Percentiles rank a stretch among this genome's conserved stretches.
These are phyloP conservation scores for Xestoiulus laeticollis DNA, from an alignment of 2,888 invertebrate genomes.

Conservation along the genomic window DNA sequence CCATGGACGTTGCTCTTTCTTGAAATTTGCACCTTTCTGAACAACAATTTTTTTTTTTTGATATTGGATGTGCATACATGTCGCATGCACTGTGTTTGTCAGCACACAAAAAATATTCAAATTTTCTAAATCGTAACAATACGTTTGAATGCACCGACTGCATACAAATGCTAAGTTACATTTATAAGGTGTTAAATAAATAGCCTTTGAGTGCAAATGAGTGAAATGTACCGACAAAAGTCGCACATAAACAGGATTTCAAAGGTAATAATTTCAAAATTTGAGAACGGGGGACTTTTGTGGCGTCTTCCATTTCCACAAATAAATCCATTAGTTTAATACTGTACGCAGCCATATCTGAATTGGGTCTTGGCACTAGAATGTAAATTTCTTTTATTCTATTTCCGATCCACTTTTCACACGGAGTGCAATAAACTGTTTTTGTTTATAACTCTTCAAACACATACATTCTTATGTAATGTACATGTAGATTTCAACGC, in stretches of 20 bases:
- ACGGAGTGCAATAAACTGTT: background rate
- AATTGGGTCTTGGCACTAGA: background rate
- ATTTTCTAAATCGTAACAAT: background rate
- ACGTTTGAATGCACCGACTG: background rate
- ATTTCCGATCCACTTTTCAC: background rate
- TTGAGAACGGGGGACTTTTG: background rate
- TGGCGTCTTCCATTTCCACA: background rate
- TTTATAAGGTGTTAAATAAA: background rate
- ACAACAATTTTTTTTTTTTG: background rate
- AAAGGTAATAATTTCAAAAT: background rate
- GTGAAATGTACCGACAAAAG: background rate
- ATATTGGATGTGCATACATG: background rate
- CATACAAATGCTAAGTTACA: too few species aligned
- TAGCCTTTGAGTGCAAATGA: background rate
- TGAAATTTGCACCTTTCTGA: background rate
- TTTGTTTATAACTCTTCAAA: background rate
- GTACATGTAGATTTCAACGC: too few species aligned
- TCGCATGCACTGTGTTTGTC: background rate
- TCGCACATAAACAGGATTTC: background rate
- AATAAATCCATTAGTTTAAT: background rate
- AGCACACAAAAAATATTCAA: background rate
- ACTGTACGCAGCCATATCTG: background rate
- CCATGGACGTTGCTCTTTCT: background rate
- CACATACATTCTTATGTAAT: too few species aligned
- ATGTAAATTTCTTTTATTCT: conserved; percentile 13